Evolutionary conservation across 2,113 vertebrate genomes (phyloP), one percentile per base, ranked within the genome.

Genomic region (Sapajus apella): DNA sequence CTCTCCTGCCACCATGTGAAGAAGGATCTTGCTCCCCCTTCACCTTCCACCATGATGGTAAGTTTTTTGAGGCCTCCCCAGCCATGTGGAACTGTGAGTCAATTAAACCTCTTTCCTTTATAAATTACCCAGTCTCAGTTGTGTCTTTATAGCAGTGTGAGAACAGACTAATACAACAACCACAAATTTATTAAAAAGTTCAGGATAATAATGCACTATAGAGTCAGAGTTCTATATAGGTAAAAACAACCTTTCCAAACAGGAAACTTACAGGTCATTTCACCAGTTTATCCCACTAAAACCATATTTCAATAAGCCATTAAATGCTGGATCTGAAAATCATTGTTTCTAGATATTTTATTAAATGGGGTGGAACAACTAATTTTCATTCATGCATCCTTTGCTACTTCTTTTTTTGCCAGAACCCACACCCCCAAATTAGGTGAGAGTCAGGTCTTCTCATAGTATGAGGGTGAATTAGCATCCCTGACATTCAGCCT

Each of bases 121-220:
- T 32, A 32, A 32, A 30, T 64, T 32, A 64, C 27, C 27, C 61
- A 64, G 61, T 64, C 61, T 64, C 5, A 5, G 12, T 5, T 64
- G 13, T 32, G 27, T 64, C 61, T 64, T 64, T 64, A 64, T 30
- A 64, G 27, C 12, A 14, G 61, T 64, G 61, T 64, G 12, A 64
- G 27, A 64, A 64, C 12, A 6, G 61, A 64, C 61, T 30, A 64
- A 64, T 14, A 64, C 27, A 32, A 2, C 45, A 76, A 16, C 27
- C 10, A 47, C 66, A 92, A 52, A 25, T 88, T 90, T 77, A 82
- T 87, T 64, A 45, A 50, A 95, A 95, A 72, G 23, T 40, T 92
- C 75, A 87, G 80, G n/a, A 72, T 30, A 66, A 72, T 30, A 66
- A 45, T 35, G 23, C 20, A 64, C 16, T 79, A 40, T 61, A 50